A percentile compares a stretch with the other conserved stretches of the same genome.
Conservation (phyloP, 1,140 invertebrate genomes). For the Neuroterus valhalla region DNA sequence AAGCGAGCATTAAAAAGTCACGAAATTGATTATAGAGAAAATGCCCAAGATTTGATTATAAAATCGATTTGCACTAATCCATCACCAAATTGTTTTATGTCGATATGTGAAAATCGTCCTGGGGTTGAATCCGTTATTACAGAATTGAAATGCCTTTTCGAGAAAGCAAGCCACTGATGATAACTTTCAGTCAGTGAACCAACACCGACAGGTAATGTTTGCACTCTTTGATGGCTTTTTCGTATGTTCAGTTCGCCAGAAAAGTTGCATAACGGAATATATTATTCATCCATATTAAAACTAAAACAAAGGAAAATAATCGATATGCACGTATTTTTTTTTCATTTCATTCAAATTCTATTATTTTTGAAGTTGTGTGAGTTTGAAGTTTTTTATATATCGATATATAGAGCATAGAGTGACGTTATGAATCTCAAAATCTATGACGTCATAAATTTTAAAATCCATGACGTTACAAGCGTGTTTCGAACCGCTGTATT, state of each 20-base stretch:
- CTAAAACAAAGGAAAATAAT: no score
- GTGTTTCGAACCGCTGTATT: no score
- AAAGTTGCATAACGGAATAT: no score
- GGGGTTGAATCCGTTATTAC: slow-evolving; percentile 12
- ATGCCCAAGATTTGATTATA: slow-evolving; percentile 30
- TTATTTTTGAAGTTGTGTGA: no score
- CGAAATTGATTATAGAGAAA: background rate
- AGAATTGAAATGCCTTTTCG: slow-evolving; percentile 8
- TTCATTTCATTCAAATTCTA: background rate
- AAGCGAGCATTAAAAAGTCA: background rate
- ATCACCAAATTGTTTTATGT: slow-evolving; percentile 32
- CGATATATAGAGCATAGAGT: no score
- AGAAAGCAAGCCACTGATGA: background rate
- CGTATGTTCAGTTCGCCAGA: no score
- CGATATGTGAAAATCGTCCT: slow-evolving; percentile 30
- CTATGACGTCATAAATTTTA: no score
- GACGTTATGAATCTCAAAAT: no score
- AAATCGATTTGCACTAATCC: slow-evolving; percentile 31
- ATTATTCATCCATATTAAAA: no score
- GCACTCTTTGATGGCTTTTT: background rate
- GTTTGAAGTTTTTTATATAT: no score
- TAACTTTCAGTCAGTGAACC: slow-evolving; percentile 30
- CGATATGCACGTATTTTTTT: background rate
- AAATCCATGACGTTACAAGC: no score
- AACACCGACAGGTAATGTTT: slow-evolving; percentile 35